phyloP scores from a whole-genome alignment of 1,140 invertebrate species.

The Lycorma delicatula region DNA sequence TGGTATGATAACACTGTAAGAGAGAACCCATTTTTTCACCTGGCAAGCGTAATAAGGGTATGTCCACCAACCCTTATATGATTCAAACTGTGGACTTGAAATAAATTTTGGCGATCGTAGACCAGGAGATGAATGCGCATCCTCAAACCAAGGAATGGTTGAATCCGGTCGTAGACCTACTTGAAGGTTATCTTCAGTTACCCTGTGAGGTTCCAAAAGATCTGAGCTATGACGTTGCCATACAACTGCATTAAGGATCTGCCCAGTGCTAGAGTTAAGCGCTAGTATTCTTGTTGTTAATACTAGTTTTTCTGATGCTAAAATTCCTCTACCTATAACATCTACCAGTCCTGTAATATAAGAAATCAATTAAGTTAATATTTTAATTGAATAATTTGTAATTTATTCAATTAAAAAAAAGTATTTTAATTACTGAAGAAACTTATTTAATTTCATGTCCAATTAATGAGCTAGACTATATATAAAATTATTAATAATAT shows the following conservation, averaged over 20 bases:
- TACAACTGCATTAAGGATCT: constrained; percentile 46
- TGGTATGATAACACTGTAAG: constrained; percentile 64
- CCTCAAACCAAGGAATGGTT: constrained; percentile 47
- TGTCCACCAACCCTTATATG: constrained; percentile 64
- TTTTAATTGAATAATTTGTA: no score
- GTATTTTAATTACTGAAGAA: no score
- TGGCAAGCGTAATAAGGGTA: constrained; percentile 69
- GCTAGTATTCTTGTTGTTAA: constrained; percentile 48
- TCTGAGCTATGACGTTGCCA: constrained; percentile 36
- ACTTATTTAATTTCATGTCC: no score
- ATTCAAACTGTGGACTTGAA: constrained; percentile 41
- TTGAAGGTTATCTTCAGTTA: constrained; percentile 42
- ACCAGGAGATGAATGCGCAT: constrained; percentile 38
- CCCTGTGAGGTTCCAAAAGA: not conserved
- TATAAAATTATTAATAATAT: no score
- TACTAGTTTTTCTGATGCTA: constrained; percentile 45
- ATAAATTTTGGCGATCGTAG: constrained; percentile 62
- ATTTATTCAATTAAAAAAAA: no score
- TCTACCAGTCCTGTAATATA: constrained; percentile 45
- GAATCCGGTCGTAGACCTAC: constrained; percentile 43
- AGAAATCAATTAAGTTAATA: no score
- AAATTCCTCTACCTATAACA: constrained; percentile 47
- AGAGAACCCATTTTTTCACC: constrained; percentile 60
- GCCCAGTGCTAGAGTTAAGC: constrained; percentile 49
- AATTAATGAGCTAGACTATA: no score